Evolutionary conservation across 2,797 vertebrate genomes (phyloP).

Genomic region (Rhinoraja longicauda): DNA sequence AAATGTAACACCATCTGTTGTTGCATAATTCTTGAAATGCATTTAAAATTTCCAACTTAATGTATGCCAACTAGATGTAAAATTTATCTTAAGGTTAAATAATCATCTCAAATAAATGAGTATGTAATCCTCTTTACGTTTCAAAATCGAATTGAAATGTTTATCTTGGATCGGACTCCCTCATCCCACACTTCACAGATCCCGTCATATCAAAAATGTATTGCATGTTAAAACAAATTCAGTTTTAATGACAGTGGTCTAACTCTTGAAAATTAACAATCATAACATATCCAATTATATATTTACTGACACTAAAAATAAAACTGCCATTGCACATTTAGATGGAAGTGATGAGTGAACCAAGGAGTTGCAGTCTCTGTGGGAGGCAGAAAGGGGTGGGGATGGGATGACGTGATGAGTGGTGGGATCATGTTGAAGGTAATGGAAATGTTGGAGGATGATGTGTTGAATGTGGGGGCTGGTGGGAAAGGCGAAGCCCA

Average conservation of each 20-base stretch:
- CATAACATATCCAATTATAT: not conserved
- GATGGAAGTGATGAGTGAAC: no score
- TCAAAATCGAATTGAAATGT: not conserved
- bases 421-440: no score
- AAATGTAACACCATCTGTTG: conserved; percentile 12
- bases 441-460: no score
- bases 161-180: not conserved
- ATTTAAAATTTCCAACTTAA: not conserved
- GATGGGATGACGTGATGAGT: no score
- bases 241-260: not conserved
- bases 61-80: not conserved
- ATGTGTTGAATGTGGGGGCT: no score
- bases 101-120: not conserved
- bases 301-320: not conserved
- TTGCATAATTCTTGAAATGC: not conserved
- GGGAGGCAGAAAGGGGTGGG: no score
- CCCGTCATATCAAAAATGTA: not conserved
- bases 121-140: not conserved
- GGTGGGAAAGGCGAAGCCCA: no score
- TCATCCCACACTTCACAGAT: not conserved
- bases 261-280: not conserved
- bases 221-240: not conserved
- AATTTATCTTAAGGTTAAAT: not conserved
- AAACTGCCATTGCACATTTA: no score
- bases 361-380: no score